A percentile compares a stretch with the other conserved stretches of the same genome.
Conservation (phyloP, 2,888 invertebrate species). For the Thymelicus sylvestris region DNA sequence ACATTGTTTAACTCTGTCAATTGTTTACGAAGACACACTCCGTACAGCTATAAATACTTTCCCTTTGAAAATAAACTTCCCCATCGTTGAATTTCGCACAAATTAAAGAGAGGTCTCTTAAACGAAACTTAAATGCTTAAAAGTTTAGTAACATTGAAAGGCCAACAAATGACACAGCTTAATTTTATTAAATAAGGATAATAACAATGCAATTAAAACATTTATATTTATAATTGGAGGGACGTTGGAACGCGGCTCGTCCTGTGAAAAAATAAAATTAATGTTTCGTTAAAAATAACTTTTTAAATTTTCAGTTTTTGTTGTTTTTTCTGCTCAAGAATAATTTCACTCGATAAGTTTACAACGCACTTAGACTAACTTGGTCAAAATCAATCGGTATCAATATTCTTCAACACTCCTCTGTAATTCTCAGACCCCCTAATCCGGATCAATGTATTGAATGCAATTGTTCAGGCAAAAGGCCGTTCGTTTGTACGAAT, state of each 20-base stretch:
- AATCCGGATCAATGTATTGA: no score
- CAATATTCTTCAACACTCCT: no score
- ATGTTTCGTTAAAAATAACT: background rate
- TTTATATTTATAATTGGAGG: background rate
- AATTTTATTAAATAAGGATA: conserved; percentile 1
- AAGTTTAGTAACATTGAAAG: conserved; percentile 7
- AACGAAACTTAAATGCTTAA: conserved; percentile 22
- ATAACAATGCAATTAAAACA: conserved; percentile 9
- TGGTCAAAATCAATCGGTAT: no score
- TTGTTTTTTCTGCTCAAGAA: background rate
- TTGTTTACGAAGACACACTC: background rate
- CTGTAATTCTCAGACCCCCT: no score
- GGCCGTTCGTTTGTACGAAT: no score
- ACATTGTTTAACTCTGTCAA: no score
- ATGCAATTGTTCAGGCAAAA: no score
- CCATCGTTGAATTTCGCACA: background rate
- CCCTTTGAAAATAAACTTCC: background rate
- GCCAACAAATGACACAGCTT: background rate
- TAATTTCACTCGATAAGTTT: no score
- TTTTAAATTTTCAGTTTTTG: background rate
- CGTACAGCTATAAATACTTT: background rate
- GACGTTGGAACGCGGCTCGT: background rate
- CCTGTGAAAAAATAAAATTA: background rate
- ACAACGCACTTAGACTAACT: no score
- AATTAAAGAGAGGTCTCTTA: background rate